phyloP scores from a whole-genome alignment of 2,888 invertebrate species.

The Drymonia ruficornis region DNA sequence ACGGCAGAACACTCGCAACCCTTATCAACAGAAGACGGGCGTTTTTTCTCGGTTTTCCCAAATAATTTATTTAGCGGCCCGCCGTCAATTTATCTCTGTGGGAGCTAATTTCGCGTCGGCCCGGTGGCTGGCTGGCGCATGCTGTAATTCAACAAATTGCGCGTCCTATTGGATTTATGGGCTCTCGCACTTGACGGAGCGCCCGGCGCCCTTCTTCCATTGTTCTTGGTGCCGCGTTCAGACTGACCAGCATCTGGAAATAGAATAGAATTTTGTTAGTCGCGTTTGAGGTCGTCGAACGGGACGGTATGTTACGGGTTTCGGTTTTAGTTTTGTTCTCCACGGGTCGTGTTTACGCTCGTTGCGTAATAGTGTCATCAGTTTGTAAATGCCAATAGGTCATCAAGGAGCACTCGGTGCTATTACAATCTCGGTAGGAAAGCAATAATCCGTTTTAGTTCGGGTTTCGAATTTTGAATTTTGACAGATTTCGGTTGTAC shows the following conservation, averaged over 20 bases:
- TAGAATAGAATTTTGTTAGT: constrained; percentile 45
- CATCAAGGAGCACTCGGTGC: background rate
- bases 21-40: constrained; percentile 83
- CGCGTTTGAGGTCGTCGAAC: constrained; percentile 36
- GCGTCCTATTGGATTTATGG: constrained; percentile 81
- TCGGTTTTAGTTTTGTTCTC: constrained; percentile 28
- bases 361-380: constrained; percentile 32
- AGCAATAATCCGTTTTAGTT: too few species aligned
- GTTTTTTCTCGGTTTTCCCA: constrained; percentile 85
- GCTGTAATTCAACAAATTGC: constrained; percentile 85
- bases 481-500: too few species aligned
- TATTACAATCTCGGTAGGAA: too few species aligned
- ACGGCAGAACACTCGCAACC: constrained; percentile 72
- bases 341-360: constrained; percentile 15
- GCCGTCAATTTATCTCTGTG: constrained; percentile 84
- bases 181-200: constrained; percentile 80
- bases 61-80: constrained; percentile 84
- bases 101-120: constrained; percentile 84
- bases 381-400: background rate
- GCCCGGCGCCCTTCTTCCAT: constrained; percentile 73
- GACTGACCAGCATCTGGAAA: constrained; percentile 59
- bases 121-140: constrained; percentile 83
- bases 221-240: constrained; percentile 68
- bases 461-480: too few species aligned
- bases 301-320: constrained; percentile 23